Base-by-base conservation (phyloP, 2,113 vertebrate species). In the Amblyopsis rosae region DNA sequence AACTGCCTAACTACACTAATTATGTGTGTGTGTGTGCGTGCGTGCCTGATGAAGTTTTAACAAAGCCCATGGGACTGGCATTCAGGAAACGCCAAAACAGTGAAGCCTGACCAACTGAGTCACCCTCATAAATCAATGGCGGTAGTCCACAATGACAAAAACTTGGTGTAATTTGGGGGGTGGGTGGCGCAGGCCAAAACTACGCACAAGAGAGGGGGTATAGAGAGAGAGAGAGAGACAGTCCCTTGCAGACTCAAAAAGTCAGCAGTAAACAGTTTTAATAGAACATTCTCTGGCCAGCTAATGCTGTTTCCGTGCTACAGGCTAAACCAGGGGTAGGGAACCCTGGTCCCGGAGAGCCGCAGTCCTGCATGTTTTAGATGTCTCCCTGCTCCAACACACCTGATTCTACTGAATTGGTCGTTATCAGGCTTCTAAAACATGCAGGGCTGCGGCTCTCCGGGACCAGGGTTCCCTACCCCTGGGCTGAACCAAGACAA, bases 51-150 rank as follows among this genome's bases (percentile, higher is more conserved):
- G 59, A 80, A 66, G 67, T 67, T 53, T 73, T 79, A 81, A 81
- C 83, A 73, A 82, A 69, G 62, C 67, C 55, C 69, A 62, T 41
- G 35, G 62, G 59, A 80, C 81, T 70, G 66, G 67, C 65, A 65
- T 73, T 68, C 41, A 64, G 62, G 79, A 73, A 82, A 80, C 62
- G 67, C 49, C 50, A 70, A 54, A 54, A 50, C 49, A 16, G 61
- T 82, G 85, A 90, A 75, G 80, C 87, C 83, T 89, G 63, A 32
- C 15, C 16, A 32, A 60, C 69, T 73, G 72, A n/a, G 3, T 81
- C 81, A 75, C 79, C 75, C 78, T 78, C 62, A 72, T 55, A 55
- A 61, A 59, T 53, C 64, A 56, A 55, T 81, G 82, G 84, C 50
- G 48, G 57, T 35, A 15, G 47, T 64, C 70, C 33, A 26, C 66